phyloP scores from a whole-genome alignment of 2,113 vertebrate genomes.

The Uria aalge region DNA sequence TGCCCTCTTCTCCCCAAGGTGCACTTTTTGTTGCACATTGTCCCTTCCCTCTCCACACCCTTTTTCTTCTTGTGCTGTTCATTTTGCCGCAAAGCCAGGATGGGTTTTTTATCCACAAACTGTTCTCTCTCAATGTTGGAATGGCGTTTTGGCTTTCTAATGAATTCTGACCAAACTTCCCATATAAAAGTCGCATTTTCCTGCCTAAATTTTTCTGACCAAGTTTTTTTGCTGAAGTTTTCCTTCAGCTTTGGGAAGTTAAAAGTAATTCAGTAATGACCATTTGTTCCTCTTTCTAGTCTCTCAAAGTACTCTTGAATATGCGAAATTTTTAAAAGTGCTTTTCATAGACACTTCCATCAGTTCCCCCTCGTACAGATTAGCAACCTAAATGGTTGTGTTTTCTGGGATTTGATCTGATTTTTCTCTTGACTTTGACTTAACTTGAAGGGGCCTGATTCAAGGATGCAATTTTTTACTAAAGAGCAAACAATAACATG shows the following conservation, averaged over 20 bases:
- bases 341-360: neutral
- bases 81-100: neutral
- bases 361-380: neutral
- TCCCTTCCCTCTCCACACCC: rapidly evolving
- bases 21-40: neutral
- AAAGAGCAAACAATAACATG: neutral
- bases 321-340: neutral
- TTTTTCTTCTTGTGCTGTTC: neutral
- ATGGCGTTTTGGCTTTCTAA: neutral
- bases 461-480: neutral
- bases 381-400: neutral
- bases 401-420: neutral
- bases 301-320: neutral
- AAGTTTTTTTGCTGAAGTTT: neutral
- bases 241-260: neutral
- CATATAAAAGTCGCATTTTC: neutral
- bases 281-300: neutral
- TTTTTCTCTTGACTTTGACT: neutral
- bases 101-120: neutral
- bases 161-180: neutral
- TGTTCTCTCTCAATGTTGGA: neutral
- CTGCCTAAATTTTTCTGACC: neutral
- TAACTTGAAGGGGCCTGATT: neutral
- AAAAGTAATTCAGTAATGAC: neutral
- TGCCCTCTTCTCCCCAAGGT: neutral